phyloP scores from a whole-genome alignment of 1,140 invertebrate species.

The Atta texana region DNA sequence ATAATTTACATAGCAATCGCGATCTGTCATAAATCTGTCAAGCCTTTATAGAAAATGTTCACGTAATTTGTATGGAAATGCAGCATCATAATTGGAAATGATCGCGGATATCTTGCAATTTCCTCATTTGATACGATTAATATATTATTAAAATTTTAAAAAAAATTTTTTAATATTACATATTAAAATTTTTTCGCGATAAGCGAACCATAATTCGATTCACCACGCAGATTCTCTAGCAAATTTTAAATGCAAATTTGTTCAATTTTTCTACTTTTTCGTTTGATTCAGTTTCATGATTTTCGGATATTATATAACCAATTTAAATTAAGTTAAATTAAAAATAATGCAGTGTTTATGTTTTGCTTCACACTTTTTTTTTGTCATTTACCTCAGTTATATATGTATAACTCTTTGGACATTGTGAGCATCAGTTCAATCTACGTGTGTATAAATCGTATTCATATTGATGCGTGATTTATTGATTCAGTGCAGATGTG shows the following conservation, averaged over 20 bases:
- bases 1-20: not conserved
- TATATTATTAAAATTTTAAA: no score
- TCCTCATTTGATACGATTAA: not conserved
- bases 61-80: slow-evolving; percentile 8
- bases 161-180: no score
- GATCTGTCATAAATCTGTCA: not conserved
- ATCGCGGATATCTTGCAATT: not conserved
- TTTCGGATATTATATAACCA: not conserved
- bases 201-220: not conserved
- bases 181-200: not conserved
- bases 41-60: not conserved
- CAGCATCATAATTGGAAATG: not conserved
- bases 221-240: no score
- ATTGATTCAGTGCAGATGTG: not conserved
- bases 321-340: not conserved
- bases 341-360: no score
- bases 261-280: not conserved
- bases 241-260: not conserved
- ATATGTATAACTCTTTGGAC: not conserved
- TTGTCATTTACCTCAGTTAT: not conserved
- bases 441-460: not conserved
- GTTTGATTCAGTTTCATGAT: not conserved
- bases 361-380: not conserved
- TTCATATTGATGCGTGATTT: not conserved
- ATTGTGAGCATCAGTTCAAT: not conserved